Conservation (phyloP, 1,140 invertebrate species). For the Tetragonula clypearis region DNA sequence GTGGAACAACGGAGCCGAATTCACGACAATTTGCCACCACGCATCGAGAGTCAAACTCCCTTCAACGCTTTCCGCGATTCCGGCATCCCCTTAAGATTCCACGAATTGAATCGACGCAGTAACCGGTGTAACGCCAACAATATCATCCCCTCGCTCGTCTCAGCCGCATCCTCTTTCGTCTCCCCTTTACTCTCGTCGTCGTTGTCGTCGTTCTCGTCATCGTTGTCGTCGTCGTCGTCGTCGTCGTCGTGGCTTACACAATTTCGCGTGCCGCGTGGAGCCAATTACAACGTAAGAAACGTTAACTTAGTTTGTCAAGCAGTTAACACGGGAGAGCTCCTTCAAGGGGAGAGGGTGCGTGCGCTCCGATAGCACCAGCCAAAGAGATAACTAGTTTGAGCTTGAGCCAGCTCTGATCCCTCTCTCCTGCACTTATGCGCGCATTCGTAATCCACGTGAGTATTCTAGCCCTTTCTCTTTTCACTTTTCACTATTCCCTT, state of each 20-base stretch:
- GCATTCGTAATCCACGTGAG: background rate
- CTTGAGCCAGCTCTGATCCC: conserved; percentile 25
- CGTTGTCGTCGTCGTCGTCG: conserved; percentile 50
- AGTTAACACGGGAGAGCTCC: conserved; percentile 69
- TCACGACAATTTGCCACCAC: conserved; percentile 65
- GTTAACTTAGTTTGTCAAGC: conserved; percentile 76
- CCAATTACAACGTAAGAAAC: conserved; percentile 78
- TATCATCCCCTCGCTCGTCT: conserved; percentile 34
- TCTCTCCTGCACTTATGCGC: conserved; percentile 13
- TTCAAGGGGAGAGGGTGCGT: conserved; percentile 44
- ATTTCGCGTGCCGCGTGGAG: conserved; percentile 69
- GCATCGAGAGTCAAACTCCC: conserved; percentile 50
- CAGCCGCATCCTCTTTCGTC: conserved; percentile 4
- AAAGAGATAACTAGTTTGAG: conserved; percentile 60
- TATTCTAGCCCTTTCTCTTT: background rate
- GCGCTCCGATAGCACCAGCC: conserved; percentile 48
- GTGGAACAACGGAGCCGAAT: conserved; percentile 39
- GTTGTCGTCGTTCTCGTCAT: conserved; percentile 53
- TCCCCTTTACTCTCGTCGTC: conserved; percentile 30
- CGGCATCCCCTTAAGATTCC: conserved; percentile 44
- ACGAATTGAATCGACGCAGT: conserved; percentile 57
- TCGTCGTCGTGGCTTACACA: conserved; percentile 67
- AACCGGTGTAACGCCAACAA: conserved; percentile 59
- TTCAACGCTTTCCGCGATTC: conserved; percentile 34
- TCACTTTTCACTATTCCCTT: too few species aligned